phyloP scores from a whole-genome alignment of 2,113 vertebrate genomes.

The Acrocephalus kingi region DNA sequence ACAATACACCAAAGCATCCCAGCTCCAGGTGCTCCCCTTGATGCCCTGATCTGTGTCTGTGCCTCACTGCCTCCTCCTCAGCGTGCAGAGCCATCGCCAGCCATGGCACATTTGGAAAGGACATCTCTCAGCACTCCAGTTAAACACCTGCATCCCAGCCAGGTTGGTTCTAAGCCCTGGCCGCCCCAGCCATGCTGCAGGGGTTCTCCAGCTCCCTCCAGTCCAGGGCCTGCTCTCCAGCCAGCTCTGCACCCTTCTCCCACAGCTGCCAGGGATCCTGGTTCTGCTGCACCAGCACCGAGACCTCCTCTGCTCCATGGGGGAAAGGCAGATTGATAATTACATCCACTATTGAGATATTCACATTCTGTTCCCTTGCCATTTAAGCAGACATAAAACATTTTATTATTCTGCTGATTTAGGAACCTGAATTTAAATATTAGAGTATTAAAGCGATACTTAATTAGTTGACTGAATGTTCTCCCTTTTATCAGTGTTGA shows the following conservation, averaged over 20 bases:
- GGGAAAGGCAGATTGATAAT: slow-evolving; percentile 46
- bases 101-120: neutral
- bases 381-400: slow-evolving; percentile 71
- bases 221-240: neutral
- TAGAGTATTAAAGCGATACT: slow-evolving; percentile 73
- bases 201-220: neutral
- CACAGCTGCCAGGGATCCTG: neutral
- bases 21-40: neutral
- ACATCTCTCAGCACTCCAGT: neutral
- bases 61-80: neutral
- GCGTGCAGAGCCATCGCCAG: fast-evolving
- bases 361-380: slow-evolving; percentile 64
- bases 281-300: neutral
- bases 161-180: neutral
- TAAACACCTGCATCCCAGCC: neutral
- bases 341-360: slow-evolving; percentile 58
- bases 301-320: neutral
- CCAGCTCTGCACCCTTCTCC: neutral
- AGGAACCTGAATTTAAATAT: slow-evolving; percentile 76
- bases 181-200: neutral
- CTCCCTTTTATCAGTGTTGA: slow-evolving; percentile 76
- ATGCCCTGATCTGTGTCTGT: neutral
- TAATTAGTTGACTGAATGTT: slow-evolving; percentile 77
- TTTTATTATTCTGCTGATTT: slow-evolving; percentile 72
- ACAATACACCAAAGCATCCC: neutral